Percentiles rank a stretch among this genome's conserved stretches.
These are phyloP conservation scores for Empis livida DNA, from an alignment of 2,888 invertebrate genomes.

Conservation along the genomic window DNA sequence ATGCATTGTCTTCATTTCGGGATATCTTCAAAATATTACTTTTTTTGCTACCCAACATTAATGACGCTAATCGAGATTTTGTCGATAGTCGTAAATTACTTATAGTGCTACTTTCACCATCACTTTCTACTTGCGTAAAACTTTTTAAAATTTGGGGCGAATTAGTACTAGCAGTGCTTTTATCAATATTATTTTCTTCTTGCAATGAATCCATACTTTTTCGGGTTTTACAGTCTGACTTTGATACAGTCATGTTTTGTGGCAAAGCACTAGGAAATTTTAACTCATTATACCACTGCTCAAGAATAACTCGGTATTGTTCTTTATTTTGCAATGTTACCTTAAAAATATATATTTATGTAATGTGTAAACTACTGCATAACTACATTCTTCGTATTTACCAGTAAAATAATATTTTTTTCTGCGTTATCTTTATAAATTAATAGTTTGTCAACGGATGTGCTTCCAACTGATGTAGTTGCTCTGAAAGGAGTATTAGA, in stretches of 20 bases:
- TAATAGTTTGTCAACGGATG: conserved; percentile 33
- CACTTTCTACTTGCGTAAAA: too few relatives aligned
- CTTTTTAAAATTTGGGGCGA: too few relatives aligned
- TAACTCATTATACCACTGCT: conserved; percentile 61
- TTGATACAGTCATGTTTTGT: conserved; percentile 12
- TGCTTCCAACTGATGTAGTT: conserved; percentile 32
- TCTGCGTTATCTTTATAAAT: conserved; percentile 53
- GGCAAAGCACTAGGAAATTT: conserved; percentile 46
- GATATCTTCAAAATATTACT: conserved; percentile 41
- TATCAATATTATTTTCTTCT: not conserved
- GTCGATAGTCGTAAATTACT: conserved; percentile 26
- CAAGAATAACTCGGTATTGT: conserved; percentile 72
- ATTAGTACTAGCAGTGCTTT: not conserved
- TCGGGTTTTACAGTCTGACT: not conserved
- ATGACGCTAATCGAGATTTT: conserved; percentile 46
- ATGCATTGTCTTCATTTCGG: not conserved
- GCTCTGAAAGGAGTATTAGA: conserved; percentile 37
- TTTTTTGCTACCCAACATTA: conserved; percentile 57
- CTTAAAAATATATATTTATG: conserved; percentile 32
- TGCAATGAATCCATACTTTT: not conserved
- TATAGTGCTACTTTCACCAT: conserved; percentile 1
- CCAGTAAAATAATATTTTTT: conserved; percentile 43
- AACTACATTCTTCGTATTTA: conserved; percentile 21
- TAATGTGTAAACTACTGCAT: not conserved
- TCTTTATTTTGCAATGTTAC: conserved; percentile 59